Evolutionary conservation across 1,140 invertebrate species (phyloP).

Genomic region (Oryctes rhinoceros): DNA sequence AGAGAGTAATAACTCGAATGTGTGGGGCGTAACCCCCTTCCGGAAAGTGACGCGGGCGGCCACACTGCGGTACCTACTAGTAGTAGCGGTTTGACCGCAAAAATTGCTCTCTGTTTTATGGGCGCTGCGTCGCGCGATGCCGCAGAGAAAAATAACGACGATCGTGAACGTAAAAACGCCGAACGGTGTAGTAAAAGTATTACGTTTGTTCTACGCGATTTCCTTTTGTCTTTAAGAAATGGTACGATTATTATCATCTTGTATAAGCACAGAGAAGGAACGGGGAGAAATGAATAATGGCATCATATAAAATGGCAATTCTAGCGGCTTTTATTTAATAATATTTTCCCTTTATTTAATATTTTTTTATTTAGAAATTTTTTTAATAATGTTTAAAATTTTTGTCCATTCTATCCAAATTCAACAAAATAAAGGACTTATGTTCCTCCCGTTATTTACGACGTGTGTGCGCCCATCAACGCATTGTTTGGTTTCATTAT

Average conservation of each 20-base stretch:
- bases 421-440: too few relatives aligned
- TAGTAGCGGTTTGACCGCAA: not conserved
- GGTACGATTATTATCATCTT: not conserved
- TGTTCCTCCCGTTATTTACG: too few relatives aligned
- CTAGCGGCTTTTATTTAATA: too few relatives aligned
- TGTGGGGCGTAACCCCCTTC: conserved; percentile 13
- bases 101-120: not conserved
- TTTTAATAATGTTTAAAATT: too few relatives aligned
- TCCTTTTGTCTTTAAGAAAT: conserved; percentile 11
- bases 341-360: too few relatives aligned
- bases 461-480: too few relatives aligned
- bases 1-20: not conserved
- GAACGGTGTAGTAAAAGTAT: conserved; percentile 18
- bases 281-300: too few relatives aligned
- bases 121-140: not conserved
- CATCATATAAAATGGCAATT: too few relatives aligned
- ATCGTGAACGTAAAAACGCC: not conserved
- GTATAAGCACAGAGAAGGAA: not conserved
- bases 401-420: too few relatives aligned
- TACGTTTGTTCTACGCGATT: conserved; percentile 13
- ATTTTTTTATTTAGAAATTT: too few relatives aligned
- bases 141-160: not conserved
- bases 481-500: too few relatives aligned
- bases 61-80: not conserved
- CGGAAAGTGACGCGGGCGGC: not conserved